Evolutionary conservation across 2,113 vertebrate species (phyloP).

Genomic region (Cyanistes caeruleus): DNA sequence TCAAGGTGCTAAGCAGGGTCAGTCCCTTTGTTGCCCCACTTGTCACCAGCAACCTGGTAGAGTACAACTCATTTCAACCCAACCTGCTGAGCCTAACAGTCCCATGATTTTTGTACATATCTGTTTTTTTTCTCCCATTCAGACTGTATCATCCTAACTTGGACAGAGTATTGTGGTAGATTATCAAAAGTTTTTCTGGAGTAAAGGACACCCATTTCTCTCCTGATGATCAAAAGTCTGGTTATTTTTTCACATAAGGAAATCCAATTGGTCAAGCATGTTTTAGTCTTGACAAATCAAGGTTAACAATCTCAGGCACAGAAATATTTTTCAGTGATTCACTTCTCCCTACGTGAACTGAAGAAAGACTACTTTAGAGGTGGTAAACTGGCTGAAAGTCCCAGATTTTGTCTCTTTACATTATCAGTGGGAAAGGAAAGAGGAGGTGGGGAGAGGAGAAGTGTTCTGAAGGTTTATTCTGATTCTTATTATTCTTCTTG

Average conservation of each 20-base stretch:
- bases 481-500: neutral
- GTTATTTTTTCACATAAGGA: neutral
- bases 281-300: neutral
- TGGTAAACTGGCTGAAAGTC: neutral
- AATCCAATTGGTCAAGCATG: neutral
- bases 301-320: neutral
- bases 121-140: neutral
- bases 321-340: neutral
- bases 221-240: neutral
- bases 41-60: neutral
- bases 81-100: neutral
- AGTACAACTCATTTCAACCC: neutral
- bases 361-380: neutral
- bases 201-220: neutral
- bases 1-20: neutral
- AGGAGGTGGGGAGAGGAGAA: neutral
- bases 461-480: neutral
- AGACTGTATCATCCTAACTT: neutral
- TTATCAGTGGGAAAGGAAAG: neutral
- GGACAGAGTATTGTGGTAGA: neutral
- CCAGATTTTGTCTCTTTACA: neutral
- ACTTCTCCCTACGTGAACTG: neutral
- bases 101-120: neutral
- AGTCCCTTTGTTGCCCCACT: neutral
- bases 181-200: neutral